Evolutionary conservation across 2,113 vertebrate genomes (phyloP).

Genomic region (Oreotrochilus melanogaster): DNA sequence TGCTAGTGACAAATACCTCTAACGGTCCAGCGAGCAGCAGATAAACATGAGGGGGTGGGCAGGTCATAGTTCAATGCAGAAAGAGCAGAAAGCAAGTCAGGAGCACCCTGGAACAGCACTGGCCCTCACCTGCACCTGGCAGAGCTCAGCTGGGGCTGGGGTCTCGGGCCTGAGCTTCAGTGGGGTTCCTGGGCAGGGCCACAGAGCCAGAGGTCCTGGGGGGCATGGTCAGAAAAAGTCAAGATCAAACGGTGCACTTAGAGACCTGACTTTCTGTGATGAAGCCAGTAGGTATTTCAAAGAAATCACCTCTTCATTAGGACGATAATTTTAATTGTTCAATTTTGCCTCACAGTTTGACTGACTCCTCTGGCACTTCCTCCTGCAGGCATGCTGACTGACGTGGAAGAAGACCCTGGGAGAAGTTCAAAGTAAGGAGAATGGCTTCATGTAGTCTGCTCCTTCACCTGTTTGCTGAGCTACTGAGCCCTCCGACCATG

Average conservation of each 20-base stretch:
- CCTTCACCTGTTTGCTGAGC: not conserved
- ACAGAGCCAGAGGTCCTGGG: fast-evolving
- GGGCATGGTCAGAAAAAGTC: not conserved
- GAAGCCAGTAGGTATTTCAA: not conserved
- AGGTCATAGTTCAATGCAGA: not conserved
- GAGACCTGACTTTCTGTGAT: not conserved
- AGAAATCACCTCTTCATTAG: not conserved
- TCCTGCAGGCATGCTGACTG: not conserved
- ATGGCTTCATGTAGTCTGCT: not conserved
- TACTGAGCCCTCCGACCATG: not conserved
- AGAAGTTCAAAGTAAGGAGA: not conserved
- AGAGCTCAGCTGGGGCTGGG: not conserved
- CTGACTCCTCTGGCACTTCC: not conserved
- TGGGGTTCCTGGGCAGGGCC: fast-evolving
- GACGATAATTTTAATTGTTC: not conserved
- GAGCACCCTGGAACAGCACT: not conserved
- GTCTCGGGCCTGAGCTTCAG: not conserved
- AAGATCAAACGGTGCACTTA: not conserved
- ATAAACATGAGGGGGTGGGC: fast-evolving
- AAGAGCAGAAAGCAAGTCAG: not conserved
- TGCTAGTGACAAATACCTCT: not conserved
- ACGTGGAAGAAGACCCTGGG: not conserved
- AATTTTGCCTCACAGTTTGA: fast-evolving
- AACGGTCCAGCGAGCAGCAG: not conserved
- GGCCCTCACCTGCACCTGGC: fast-evolving